Conservation (phyloP, 2,113 vertebrate species). For the Bucco capensis region DNA sequence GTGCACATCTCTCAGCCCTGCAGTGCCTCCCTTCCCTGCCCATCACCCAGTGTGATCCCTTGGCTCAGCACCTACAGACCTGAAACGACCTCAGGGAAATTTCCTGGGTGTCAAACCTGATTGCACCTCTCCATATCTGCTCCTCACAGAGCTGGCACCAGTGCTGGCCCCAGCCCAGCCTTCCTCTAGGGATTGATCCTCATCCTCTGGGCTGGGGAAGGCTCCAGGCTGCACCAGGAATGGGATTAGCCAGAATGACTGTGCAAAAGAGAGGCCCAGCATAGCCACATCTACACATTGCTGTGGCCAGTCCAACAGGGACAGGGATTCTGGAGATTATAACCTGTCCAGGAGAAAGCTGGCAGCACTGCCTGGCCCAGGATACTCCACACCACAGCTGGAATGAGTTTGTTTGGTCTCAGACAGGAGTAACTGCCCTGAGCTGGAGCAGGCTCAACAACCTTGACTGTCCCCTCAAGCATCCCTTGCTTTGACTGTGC, state of each 20-base stretch:
- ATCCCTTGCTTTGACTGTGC: background rate
- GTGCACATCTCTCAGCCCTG: rapidly evolving
- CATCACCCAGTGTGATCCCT: rapidly evolving
- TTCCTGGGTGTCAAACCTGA: too few relatives aligned
- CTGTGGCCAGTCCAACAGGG: rapidly evolving
- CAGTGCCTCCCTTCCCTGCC: background rate
- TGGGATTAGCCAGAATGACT: background rate
- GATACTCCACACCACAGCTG: background rate
- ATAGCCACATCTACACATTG: rapidly evolving
- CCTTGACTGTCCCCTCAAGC: background rate
- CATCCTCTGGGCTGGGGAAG: rapidly evolving
- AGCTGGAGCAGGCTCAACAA: background rate
- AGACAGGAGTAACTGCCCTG: background rate
- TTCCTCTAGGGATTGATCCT: background rate
- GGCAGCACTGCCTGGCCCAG: background rate
- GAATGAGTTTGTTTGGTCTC: background rate
- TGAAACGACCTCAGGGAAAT: background rate
- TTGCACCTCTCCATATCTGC: background rate
- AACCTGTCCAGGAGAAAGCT: background rate
- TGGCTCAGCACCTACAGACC: background rate
- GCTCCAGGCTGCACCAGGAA: rapidly evolving
- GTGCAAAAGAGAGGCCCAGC: background rate
- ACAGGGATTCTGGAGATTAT: background rate
- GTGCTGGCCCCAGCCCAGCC: rapidly evolving
- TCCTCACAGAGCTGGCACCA: background rate